Conservation (phyloP, 2,888 invertebrate species). For the Iselma pallidipennis region DNA sequence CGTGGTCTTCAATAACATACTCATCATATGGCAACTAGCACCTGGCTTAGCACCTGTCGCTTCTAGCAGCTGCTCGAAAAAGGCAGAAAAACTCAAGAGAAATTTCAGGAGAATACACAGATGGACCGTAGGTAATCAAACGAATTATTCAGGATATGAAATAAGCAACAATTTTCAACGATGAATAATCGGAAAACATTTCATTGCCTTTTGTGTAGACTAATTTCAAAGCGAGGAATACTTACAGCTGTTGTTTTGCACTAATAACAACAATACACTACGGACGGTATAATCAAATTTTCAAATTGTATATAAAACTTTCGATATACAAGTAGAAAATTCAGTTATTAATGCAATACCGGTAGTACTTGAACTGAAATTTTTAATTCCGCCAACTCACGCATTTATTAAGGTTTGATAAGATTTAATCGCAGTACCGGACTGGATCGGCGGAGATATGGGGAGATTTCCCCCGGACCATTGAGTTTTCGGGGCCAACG, state of each 20-base stretch:
- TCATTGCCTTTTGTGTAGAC: not conserved
- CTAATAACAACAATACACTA: not conserved
- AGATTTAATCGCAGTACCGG: too few species aligned
- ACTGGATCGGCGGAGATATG: too few species aligned
- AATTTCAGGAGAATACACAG: not conserved
- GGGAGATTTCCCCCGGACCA: too few species aligned
- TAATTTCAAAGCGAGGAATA: not conserved
- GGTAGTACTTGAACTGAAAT: not conserved
- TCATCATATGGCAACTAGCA: constrained; percentile 7
- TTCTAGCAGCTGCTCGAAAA: not conserved
- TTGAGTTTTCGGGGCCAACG: too few species aligned
- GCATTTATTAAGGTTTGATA: not conserved
- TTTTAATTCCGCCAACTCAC: not conserved
- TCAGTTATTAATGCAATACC: not conserved
- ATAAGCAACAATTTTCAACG: too few species aligned
- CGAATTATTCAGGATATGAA: too few species aligned
- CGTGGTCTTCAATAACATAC: constrained; percentile 1
- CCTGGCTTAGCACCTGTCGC: constrained; percentile 21
- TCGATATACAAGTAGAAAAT: not conserved
- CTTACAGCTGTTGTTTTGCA: not conserved
- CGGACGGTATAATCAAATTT: not conserved
- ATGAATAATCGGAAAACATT: not conserved
- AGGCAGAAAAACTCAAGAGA: not conserved
- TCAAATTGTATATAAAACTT: not conserved
- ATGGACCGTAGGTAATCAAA: not conserved